These are phyloP conservation scores for Hirundichthys speculiger DNA, from an alignment of 2,113 vertebrate genomes.

Conservation along the genomic window DNA sequence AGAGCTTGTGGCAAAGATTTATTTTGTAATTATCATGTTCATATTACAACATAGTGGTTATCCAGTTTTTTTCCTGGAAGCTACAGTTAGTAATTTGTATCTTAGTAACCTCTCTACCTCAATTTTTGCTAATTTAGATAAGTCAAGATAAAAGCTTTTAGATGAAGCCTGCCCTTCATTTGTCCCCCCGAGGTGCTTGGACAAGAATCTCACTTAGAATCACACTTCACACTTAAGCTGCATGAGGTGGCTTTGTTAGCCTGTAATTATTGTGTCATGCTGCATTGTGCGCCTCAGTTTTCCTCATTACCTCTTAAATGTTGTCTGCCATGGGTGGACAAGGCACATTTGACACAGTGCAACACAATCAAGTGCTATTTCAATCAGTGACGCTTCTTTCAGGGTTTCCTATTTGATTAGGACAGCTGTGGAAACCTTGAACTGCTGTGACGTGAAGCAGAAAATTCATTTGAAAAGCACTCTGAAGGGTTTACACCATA, in stretches of 20 bases:
- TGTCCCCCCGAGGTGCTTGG: constrained; percentile 37
- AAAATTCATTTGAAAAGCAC: constrained; percentile 80
- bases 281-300: constrained; percentile 66
- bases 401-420: constrained; percentile 65
- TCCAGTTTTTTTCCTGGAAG: constrained; percentile 46
- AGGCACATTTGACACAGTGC: constrained; percentile 57
- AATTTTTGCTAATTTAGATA: constrained; percentile 64
- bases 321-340: constrained; percentile 61
- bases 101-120: constrained; percentile 41
- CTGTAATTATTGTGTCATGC: constrained; percentile 72
- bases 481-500: constrained; percentile 68
- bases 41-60: constrained; percentile 38
- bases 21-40: constrained; percentile 62
- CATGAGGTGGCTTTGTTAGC: constrained; percentile 19
- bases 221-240: constrained; percentile 28
- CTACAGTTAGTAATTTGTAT: constrained; percentile 53
- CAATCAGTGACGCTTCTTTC: constrained; percentile 63
- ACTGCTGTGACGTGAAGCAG: constrained; percentile 70
- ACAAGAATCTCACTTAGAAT: constrained; percentile 47
- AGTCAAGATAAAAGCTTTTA: constrained; percentile 49
- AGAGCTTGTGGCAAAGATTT: constrained; percentile 71
- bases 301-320: constrained; percentile 62
- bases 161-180: constrained; percentile 36
- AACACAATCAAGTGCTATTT: constrained; percentile 70
- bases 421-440: constrained; percentile 62